Evolutionary conservation across 2,113 vertebrate species (phyloP), one percentile per base, ranked within the genome.

Genomic region (Hemicordylus capensis): DNA sequence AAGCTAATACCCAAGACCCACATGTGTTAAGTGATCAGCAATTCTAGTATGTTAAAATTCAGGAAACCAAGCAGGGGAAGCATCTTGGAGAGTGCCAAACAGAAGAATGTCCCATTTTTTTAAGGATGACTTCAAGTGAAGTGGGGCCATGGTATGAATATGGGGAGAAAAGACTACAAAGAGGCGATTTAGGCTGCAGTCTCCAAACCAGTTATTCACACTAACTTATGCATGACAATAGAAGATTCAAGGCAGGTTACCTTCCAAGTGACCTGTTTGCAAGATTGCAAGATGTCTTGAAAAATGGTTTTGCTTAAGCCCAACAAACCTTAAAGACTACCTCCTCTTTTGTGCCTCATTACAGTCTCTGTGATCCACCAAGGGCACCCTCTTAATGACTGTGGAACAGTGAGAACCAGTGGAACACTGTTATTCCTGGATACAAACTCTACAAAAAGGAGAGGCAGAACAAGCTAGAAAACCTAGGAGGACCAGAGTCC

Each of bases 1-100:
- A 95, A 90, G 80, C 24, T 91, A 94, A 94, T 92, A 94, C 90
- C 91, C 90, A 79, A 85, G 84, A 54, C 92, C 86, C 91, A 87
- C 79, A 89, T 91, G 94, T 89, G 88, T 81, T 90, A 91, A 90
- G 84, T 72, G 92, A 91, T 89, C 0, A 0, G 76, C 74, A 90
- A 2, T 84, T 91, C 80, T 90, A 87, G 90, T 92, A 79, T 73
- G 83, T 8, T 19, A 48, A 72, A n/a, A 83, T 86, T 19, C 69
- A 84, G 56, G 48, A 59, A 91, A 26, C 86, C 70, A 85, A 72
- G 46, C 4, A 48, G 61, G 85, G 74, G 87, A 91, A 94, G 42
- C 70, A 76, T 91, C 76, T 76, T 56, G 63, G 34, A 90, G 59
- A 85, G 20, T 77, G 87, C 63, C 81, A 89, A 89, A 26, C 44